Base-by-base conservation (phyloP, 2,888 invertebrate genomes). In the Strigamia transsilvanica region DNA sequence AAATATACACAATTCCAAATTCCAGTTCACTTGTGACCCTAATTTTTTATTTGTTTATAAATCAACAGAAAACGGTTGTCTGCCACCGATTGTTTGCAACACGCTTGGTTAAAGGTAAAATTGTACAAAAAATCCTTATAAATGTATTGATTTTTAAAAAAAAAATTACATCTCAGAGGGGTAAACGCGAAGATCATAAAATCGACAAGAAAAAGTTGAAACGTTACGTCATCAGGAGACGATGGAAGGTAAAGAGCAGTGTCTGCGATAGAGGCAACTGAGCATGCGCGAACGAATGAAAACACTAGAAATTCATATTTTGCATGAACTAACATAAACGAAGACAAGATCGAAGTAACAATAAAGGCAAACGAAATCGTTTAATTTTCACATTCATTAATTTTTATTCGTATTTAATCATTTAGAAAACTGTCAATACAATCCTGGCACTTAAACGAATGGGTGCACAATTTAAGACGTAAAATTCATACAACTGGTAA, bases 171-270 rank as follows among this genome's bases (percentile, higher is more conserved):
- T 61, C 23, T 77, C 66, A 85, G 84, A 84, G 84, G 79, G 83
- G 82, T 23, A 79, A 86, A 78, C 86, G 32, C 92, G 87, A 92
- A 92, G 27, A 91, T 91, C 84, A 84, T 42, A 82, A 83, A 66
- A 91, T 94, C 84, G 93, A 92, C 86, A 96, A 94, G 88, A 92
- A 92, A 38, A 93, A 94, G 87, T 89, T 96, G 85, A 94, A 94
- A 88, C 90, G 94, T 84, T 96, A 95, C 88, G 95, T 96, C 83
- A 95, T 95, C 88, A 93, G 95, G 89, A 93, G 94, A 87, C 91
- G 96, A 78, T 97, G 96, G 96, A 89, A 89, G 88, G 89, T 89
- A 84, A 79, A 84, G 27, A 61, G 84, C n/a, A 27, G 78, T 27
- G 7, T 27, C 27, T 27, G 27, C 3, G 27, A 27, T n/a, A 12